Base-by-base conservation (phyloP, 64 coral and sea anemone species). In the Acropora yongei region DNA sequence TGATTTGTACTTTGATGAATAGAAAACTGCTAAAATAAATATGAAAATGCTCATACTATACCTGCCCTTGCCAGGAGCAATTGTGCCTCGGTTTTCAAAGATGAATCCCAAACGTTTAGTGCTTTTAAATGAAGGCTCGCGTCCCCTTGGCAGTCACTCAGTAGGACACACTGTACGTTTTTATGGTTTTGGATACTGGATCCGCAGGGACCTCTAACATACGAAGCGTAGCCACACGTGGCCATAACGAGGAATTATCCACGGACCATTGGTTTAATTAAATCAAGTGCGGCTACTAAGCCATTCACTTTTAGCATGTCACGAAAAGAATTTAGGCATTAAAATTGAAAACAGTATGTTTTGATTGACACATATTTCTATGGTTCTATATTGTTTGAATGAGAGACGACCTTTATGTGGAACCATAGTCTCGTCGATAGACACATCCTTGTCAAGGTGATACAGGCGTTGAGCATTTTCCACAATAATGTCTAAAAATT, bases 31-130 rank as follows among this genome's bases (percentile, higher is more conserved):
- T 66, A 41, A 44, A 42, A 44, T 42, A 43, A 66, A 66, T 44
- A 43, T 68, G 46, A 80, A 67, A 66, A 44, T 47, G 17, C 49
- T 90, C 57, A 90, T 53, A 90, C 66, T 80, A 61, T 91, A 91
- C 89, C 78, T 91, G 89, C 89, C 60, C 79, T 43, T 57, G 79
- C 65, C 76, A 83, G 65, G 20, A 91, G 79, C 65, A 84, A 71
- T 69, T 84, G 89, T 4, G 67, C 47, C 79, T 91, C 89, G n/a
- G 68, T 83, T 41, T 91, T 91, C 83, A 91, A 58, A 53, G 42
- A 61, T 91, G n/a, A 47, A 83, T 91, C 89, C 12, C 50, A 40
- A 79, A 90, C 77, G 43, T 90, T 66, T 47, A 90, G 42, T 45
- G 74, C 55, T 68, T 78, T 90, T 47, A 90, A 60, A 90, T 90